Base-by-base conservation (phyloP, 1,140 invertebrate genomes). In the Pygmarrhopalites habei region DNA sequence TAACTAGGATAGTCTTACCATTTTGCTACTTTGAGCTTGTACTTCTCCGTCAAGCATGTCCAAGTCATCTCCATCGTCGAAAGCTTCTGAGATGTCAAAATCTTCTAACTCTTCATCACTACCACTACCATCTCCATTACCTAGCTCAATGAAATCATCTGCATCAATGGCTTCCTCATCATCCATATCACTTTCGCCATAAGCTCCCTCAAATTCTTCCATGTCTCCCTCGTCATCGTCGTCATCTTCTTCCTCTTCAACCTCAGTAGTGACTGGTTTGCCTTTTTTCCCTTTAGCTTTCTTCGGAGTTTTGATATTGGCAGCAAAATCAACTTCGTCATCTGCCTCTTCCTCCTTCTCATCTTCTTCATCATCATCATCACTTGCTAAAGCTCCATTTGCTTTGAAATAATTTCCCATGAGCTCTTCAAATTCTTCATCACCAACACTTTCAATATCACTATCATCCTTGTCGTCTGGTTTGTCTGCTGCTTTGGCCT, bases 401-500 rank as follows among this genome's bases (percentile, higher is more conserved):
- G n/a, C 12, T 60, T 70, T 70, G 39, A 70, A 67, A 28, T 70
- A 70, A 61, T 64, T 66, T 15, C 30, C 59, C 58, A 92, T 75
- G 77, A 91, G 86, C n/a, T 84, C 82, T 64, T 89, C 86, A 76
- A 96, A 95, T 73, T 95, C 91, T 60, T 91, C 87, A 73, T 91
- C 92, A 65, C 83, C 86, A 2, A 95, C 86, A 71, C 89, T 92
- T 44, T 88, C 87, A 32, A 81, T 77, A 74, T 92, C 89, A 72
- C 85, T 83, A 1, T 79, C 78, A 44, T 76, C 74, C 1, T 79
- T 78, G 43, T 76, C 74, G 28, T 76, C 71, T 2, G 69, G 73
- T 10, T 78, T 75, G 52, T 70, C 39, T 58, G 59, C 75, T 66
- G 15, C 75, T 74, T 41, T 72, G 69, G 29, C 77, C 75, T 1